Percentiles rank a stretch among this genome's conserved stretches.
phyloP scores from a whole-genome alignment of 2,797 vertebrate genomes.

The Neopelma chrysocephalum region DNA sequence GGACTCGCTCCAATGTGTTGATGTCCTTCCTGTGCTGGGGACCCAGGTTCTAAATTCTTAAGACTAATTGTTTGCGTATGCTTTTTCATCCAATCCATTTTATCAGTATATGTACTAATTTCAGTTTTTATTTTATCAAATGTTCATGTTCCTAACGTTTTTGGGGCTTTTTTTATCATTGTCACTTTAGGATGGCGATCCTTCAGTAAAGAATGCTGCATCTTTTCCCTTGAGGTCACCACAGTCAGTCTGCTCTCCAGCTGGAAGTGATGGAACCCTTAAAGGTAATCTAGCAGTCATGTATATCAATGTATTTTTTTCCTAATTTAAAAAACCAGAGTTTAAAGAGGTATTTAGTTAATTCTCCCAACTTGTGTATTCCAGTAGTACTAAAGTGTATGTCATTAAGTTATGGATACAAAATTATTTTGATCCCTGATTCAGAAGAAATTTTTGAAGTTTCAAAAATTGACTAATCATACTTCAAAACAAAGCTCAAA shows the following conservation, averaged over 20 bases:
- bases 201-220: slow-evolving; percentile 86
- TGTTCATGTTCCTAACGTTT: not conserved
- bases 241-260: slow-evolving; percentile 89
- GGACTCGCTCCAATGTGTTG: too few species aligned
- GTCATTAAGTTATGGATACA: not conserved
- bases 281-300: slow-evolving; percentile 84
- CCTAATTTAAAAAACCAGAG: not conserved
- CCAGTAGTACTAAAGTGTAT: not conserved
- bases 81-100: not conserved
- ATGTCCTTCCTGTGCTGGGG: too few species aligned
- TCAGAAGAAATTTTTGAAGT: not conserved
- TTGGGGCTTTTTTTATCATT: not conserved
- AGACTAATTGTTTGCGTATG: not conserved
- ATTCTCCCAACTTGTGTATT: not conserved
- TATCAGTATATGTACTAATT: not conserved
- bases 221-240: slow-evolving; percentile 90
- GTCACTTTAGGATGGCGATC: slow-evolving; percentile 85
- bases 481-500: not conserved
- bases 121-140: not conserved
- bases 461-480: not conserved
- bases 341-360: not conserved
- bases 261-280: slow-evolving; percentile 87
- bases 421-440: slow-evolving; percentile 1
- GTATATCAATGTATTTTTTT: not conserved
- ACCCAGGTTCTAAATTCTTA: not conserved